Evolutionary conservation across 2,888 invertebrate species (phyloP).

Genomic region (Noctua pronuba): DNA sequence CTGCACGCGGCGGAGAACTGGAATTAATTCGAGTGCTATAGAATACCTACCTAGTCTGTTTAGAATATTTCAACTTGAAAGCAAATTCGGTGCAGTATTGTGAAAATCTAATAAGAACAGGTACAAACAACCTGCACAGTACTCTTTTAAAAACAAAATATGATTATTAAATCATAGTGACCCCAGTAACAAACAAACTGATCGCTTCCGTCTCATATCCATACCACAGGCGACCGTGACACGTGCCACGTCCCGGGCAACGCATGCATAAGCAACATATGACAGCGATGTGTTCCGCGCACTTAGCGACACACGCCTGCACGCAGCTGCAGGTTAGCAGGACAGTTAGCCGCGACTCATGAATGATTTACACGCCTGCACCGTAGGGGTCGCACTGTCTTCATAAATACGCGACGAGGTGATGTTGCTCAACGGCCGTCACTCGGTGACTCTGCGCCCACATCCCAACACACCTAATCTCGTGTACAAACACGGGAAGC

Average conservation of each 20-base stretch:
- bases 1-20: not conserved
- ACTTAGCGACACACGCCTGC: not conserved
- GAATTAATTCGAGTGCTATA: constrained; percentile 16
- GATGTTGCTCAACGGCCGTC: constrained; percentile 28
- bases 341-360: constrained; percentile 43
- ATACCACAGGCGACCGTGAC: not conserved
- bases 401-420: constrained; percentile 58
- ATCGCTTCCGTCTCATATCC: constrained; percentile 9
- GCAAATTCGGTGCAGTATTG: not conserved
- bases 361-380: constrained; percentile 63
- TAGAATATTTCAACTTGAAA: not conserved
- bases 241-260: not conserved
- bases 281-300: constrained; percentile 9
- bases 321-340: not conserved
- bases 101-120: not conserved
- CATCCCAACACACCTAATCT: constrained; percentile 28
- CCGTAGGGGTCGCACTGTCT: constrained; percentile 29
- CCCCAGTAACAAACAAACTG: constrained; percentile 2
- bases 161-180: not conserved
- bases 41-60: not conserved
- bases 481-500: constrained; percentile 6
- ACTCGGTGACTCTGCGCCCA: constrained; percentile 2
- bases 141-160: not conserved
- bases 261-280: constrained; percentile 47
- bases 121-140: not conserved